Evolutionary conservation across 2,888 invertebrate genomes (phyloP).

Genomic region (Zelleria hepariella): DNA sequence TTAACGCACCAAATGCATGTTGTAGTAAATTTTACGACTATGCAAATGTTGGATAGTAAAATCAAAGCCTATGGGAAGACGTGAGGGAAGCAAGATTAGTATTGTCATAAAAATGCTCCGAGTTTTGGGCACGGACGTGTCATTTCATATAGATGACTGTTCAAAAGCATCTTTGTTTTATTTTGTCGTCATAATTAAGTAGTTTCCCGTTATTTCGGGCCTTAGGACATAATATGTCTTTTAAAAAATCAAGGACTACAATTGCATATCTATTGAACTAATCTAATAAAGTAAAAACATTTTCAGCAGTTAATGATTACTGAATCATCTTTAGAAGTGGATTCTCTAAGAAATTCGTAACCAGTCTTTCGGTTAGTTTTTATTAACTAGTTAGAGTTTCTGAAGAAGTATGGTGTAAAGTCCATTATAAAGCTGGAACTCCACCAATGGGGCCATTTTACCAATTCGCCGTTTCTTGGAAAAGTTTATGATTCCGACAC

Average conservation of each 20-base stretch:
- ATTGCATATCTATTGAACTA: too few relatives aligned
- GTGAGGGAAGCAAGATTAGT: slow-evolving; percentile 16
- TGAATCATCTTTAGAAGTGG: too few relatives aligned
- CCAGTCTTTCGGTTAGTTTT: neutral
- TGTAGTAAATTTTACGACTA: slow-evolving; percentile 66
- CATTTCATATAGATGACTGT: neutral
- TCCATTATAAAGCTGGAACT: slow-evolving; percentile 13
- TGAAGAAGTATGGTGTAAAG: slow-evolving; percentile 11
- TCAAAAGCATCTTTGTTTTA: neutral
- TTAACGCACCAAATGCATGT: slow-evolving; percentile 61
- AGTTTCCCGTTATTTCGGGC: neutral
- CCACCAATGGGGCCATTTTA: neutral
- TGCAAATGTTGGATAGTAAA: slow-evolving; percentile 65
- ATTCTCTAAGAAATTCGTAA: neutral
- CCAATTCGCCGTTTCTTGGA: neutral
- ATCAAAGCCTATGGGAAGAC: slow-evolving; percentile 46
- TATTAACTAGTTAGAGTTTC: neutral
- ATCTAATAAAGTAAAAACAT: too few relatives aligned
- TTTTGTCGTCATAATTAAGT: too few relatives aligned
- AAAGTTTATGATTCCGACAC: slow-evolving; percentile 3
- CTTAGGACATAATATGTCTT: neutral
- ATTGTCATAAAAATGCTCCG: slow-evolving; percentile 6
- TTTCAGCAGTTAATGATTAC: too few relatives aligned
- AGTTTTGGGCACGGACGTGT: neutral
- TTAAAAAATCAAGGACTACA: too few relatives aligned